Percentiles rank a stretch among this genome's conserved stretches.
Evolutionary conservation across 2,888 invertebrate species (phyloP).

Genomic region (Drosophila kokeensis): DNA sequence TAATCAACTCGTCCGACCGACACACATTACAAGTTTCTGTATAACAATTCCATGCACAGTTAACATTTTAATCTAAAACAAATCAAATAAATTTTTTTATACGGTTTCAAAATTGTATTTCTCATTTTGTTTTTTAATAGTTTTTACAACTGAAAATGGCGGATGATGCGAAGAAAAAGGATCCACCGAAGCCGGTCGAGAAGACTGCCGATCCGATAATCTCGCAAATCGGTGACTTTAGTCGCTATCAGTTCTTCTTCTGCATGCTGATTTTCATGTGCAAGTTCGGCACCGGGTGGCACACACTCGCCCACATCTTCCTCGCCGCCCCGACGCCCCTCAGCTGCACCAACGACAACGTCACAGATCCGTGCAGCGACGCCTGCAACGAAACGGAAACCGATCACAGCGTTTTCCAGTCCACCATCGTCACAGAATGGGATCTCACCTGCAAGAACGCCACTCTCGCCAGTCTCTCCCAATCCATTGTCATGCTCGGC

Average conservation of each 20-base stretch:
- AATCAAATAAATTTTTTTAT: neutral
- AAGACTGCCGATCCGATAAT: constrained; percentile 87
- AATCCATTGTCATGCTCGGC: constrained; percentile 92
- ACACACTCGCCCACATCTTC: constrained; percentile 92
- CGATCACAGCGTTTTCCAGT: constrained; percentile 88
- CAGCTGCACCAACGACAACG: constrained; percentile 85
- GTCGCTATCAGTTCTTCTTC: constrained; percentile 91
- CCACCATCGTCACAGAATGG: constrained; percentile 92
- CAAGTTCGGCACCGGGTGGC: constrained; percentile 93
- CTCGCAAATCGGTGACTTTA: constrained; percentile 89
- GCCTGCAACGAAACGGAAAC: constrained; percentile 87
- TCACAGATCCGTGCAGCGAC: constrained; percentile 85
- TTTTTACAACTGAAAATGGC: constrained; percentile 8
- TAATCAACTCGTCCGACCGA: neutral
- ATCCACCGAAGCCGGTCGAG: constrained; percentile 45
- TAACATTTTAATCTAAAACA: neutral
- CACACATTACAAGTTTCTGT: neutral
- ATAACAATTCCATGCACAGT: neutral
- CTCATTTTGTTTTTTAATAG: neutral
- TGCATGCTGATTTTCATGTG: constrained; percentile 89
- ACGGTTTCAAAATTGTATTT: neutral
- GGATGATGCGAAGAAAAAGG: neutral
- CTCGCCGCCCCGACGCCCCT: constrained; percentile 89
- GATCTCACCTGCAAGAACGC: constrained; percentile 87
- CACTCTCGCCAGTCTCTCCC: constrained; percentile 90